phyloP scores from a whole-genome alignment of 2,113 vertebrate genomes.

The Motacilla tschutschensis region DNA sequence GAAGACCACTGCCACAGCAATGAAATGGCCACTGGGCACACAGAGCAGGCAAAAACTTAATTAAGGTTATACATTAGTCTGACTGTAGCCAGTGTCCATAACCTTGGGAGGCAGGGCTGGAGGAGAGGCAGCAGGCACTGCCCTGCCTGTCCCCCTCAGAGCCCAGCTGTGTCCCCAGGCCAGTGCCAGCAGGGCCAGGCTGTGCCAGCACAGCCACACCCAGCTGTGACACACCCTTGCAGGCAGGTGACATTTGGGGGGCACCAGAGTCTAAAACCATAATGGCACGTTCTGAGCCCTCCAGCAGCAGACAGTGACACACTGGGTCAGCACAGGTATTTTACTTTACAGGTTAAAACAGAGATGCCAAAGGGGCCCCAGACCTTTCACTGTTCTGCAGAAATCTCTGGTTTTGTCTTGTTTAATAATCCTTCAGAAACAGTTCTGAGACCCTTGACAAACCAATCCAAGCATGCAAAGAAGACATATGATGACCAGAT shows the following conservation, averaged over 20 bases:
- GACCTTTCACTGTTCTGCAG: not conserved
- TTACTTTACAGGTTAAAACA: not conserved
- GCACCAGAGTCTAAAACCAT: not conserved
- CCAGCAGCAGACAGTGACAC: not conserved
- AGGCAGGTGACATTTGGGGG: accelerated
- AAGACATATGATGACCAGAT: slow-evolving; percentile 45
- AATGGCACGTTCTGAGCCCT: not conserved
- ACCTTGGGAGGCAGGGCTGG: accelerated
- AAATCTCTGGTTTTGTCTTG: not conserved
- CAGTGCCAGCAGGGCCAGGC: not conserved
- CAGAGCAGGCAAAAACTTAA: not conserved
- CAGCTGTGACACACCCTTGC: accelerated
- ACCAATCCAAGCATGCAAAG: not conserved
- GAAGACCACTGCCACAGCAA: not conserved
- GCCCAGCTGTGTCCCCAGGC: not conserved
- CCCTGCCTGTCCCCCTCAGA: accelerated
- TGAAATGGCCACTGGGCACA: not conserved
- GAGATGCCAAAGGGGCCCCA: not conserved
- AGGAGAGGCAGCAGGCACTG: not conserved
- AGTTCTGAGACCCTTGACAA: slow-evolving; percentile 8
- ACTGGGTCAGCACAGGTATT: not conserved
- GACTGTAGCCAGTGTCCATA: accelerated
- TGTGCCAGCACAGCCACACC: accelerated
- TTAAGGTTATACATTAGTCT: accelerated
- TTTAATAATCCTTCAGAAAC: not conserved